Evolutionary conservation across 1,140 invertebrate species (phyloP).

Genomic region (Dinoponera quadriceps): DNA sequence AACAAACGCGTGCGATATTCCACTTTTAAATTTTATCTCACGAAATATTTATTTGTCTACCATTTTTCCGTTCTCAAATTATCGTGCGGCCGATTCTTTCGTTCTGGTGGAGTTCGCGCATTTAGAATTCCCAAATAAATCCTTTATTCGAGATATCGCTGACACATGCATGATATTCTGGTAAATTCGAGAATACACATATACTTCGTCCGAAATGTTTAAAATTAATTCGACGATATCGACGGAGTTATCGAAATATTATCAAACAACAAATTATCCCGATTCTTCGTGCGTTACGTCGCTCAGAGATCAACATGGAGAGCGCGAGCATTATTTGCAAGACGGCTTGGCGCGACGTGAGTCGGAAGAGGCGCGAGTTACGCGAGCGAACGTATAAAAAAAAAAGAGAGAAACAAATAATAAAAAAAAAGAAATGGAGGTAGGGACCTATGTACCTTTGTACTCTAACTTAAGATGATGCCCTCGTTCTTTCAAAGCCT

Average conservation of each 20-base stretch:
- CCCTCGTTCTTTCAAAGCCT: slow-evolving; percentile 84
- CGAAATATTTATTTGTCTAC: background rate
- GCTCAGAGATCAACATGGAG: background rate
- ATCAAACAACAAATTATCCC: background rate
- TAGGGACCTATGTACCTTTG: slow-evolving; percentile 75
- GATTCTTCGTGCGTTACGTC: background rate
- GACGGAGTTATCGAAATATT: background rate
- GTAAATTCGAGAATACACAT: too few species aligned
- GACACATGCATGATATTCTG: background rate
- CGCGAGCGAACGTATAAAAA: slow-evolving; percentile 10
- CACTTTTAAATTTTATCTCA: background rate
- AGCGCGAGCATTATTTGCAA: slow-evolving; percentile 37
- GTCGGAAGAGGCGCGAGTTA: background rate
- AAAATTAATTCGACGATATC: background rate
- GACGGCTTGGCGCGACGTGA: slow-evolving; percentile 40
- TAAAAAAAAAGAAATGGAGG: slow-evolving; percentile 45
- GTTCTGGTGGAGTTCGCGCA: background rate
- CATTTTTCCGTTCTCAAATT: background rate
- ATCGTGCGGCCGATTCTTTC: background rate
- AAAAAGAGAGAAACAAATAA: slow-evolving; percentile 45
- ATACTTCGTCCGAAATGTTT: background rate
- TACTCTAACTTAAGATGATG: slow-evolving; percentile 81
- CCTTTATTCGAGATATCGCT: background rate
- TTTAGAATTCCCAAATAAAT: background rate
- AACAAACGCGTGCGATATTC: background rate